Evolutionary conservation across 2,113 vertebrate species (phyloP).

Genomic region (Pedionomus torquatus): DNA sequence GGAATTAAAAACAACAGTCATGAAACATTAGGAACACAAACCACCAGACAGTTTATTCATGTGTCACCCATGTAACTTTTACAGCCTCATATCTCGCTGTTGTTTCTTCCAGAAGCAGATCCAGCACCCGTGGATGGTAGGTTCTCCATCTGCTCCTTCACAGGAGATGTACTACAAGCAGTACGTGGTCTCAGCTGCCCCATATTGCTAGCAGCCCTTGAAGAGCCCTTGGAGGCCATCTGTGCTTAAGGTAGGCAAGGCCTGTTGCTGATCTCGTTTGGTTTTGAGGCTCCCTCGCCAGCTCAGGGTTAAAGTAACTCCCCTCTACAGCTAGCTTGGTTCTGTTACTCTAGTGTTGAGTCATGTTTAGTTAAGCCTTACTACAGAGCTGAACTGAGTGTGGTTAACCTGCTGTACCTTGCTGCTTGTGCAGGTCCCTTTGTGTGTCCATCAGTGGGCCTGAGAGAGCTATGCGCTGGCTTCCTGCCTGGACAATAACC

Average conservation of each 20-base stretch:
- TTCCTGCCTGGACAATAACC: not conserved
- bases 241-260: not conserved
- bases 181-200: not conserved
- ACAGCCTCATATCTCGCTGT: not conserved
- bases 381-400: not conserved
- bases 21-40: not conserved
- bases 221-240: not conserved
- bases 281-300: not conserved
- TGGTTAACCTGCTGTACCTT: not conserved
- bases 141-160: not conserved
- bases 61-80: not conserved
- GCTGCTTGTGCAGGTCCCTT: not conserved
- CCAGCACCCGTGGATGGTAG: accelerated
- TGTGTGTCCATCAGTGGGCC: accelerated
- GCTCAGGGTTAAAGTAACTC: not conserved
- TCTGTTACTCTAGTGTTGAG: not conserved
- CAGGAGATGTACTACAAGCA: not conserved
- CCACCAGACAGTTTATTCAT: accelerated
- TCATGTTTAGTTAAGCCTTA: not conserved
- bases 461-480: not conserved
- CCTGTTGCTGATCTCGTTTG: not conserved
- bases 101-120: not conserved
- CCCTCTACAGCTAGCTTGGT: not conserved
- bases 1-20: not conserved
- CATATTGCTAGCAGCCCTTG: not conserved